phyloP scores from a whole-genome alignment of 2,113 vertebrate genomes.

The Megalops atlanticus region DNA sequence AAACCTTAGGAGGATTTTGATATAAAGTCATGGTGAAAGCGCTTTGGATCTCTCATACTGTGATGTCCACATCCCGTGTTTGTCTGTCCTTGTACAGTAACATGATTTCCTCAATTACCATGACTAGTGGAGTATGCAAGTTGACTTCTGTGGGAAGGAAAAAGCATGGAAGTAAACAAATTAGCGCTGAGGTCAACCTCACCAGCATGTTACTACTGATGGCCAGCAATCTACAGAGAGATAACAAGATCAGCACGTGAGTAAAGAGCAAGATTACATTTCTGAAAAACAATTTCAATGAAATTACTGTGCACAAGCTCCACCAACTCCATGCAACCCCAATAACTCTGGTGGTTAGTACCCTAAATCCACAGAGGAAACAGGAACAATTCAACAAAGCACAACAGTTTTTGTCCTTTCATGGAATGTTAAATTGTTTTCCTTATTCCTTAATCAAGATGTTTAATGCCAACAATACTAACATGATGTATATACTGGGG shows the following conservation, averaged over 20 bases:
- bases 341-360: too few relatives aligned
- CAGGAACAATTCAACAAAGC: too few relatives aligned
- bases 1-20: background rate
- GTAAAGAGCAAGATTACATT: background rate
- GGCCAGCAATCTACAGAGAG: background rate
- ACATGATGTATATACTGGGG: too few relatives aligned
- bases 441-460: background rate
- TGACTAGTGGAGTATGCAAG: background rate
- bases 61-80: background rate
- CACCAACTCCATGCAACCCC: background rate
- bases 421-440: too few relatives aligned
- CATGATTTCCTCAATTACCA: background rate
- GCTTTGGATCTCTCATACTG: background rate
- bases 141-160: background rate
- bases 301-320: background rate
- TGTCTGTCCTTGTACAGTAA: background rate
- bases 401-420: background rate
- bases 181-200: background rate
- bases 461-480: background rate
- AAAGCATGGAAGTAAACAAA: constrained; percentile 1
- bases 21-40: background rate
- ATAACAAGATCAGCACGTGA: too few relatives aligned
- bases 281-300: background rate
- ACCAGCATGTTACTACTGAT: background rate
- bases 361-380: too few relatives aligned